Evolutionary conservation across 2,113 vertebrate species (phyloP), one percentile per base, ranked within the genome.

Genomic region (Nerophis ophidion): DNA sequence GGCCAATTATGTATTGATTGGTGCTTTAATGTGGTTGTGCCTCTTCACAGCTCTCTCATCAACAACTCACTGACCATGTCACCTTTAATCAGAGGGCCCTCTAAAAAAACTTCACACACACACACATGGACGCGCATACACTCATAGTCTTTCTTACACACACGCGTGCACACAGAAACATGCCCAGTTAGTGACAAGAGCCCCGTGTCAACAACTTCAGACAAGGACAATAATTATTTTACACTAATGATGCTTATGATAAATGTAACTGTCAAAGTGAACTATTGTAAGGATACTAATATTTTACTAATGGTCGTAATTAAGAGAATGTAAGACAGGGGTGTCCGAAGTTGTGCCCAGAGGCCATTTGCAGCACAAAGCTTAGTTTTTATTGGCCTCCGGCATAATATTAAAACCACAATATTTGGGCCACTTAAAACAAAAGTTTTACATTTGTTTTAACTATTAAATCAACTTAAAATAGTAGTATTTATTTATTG

Each of bases 1-100:
- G 83, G 87, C 91, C 90, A 92, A 93, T 93, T 93, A 92, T 88
- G 82, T 92, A 91, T 93, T 93, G 92, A 93, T 93, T 90, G 90
- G 87, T 84, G 68, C 90, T 91, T 85, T 90, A 85, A 87, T 91
- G 82, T 81, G 88, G 76, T 86, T 86, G 85, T 89, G 84, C 84
- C 86, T 90, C 82, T 84, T 81, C 84, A 86, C 82, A 84, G 76
- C 80, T 88, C 76, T 70, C 84, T 88, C 85, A 71, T 80, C 72
- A 84, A 86, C 81, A 84, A 87, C 72, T 87, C 81, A 76, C 86
- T 87, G 88, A 88, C 82, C 84, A 82, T 56, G 86, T 89, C 88
- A 86, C 70, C 87, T 89, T 70, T 72, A 65, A 87, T 91, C 68
- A 86, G 76, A 79, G 42, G n/a, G 47, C 35, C 42, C 60, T 1